phyloP scores from a whole-genome alignment of 1,140 invertebrate genomes.

The Drosophila murphyi region DNA sequence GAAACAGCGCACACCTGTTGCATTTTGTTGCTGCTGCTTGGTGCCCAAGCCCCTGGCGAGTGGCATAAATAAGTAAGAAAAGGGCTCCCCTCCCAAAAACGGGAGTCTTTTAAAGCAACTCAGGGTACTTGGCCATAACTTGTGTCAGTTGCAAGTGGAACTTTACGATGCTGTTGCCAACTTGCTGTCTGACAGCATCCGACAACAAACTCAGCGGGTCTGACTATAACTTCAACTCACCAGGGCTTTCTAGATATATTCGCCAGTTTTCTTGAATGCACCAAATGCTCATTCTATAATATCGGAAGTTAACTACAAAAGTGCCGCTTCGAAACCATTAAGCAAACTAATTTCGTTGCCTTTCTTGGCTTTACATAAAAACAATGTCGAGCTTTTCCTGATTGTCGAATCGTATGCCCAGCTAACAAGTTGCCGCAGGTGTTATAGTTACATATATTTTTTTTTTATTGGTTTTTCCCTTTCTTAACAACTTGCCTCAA shows the following conservation, averaged over 20 bases:
- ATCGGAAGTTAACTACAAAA: conserved; percentile 32
- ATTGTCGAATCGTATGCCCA: conserved; percentile 16
- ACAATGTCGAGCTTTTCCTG: neutral
- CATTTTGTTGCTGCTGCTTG: conserved; percentile 18
- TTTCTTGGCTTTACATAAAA: conserved; percentile 12
- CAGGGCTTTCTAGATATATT: neutral
- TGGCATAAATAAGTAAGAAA: conserved; percentile 64
- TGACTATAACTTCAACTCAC: conserved; percentile 8
- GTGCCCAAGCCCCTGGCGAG: conserved; percentile 27
- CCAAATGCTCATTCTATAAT: conserved; percentile 12
- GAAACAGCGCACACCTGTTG: conserved; percentile 69
- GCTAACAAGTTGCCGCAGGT: conserved; percentile 45
- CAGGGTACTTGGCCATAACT: conserved; percentile 35
- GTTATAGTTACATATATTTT: conserved; percentile 27
- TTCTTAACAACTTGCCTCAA: conserved; percentile 30
- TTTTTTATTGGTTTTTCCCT: conserved; percentile 27
- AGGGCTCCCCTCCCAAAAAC: conserved; percentile 32
- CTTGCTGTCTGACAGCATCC: conserved; percentile 42
- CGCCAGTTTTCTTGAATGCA: conserved; percentile 15
- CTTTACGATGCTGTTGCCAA: conserved; percentile 45
- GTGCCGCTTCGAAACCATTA: neutral
- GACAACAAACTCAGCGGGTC: conserved; percentile 41
- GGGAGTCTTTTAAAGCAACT: conserved; percentile 16
- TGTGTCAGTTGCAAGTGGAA: conserved; percentile 39
- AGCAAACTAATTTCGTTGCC: conserved; percentile 6